Evolutionary conservation across 2,888 invertebrate genomes (phyloP), one percentile per base, ranked within the genome.

Genomic region (Cephus spinipes): DNA sequence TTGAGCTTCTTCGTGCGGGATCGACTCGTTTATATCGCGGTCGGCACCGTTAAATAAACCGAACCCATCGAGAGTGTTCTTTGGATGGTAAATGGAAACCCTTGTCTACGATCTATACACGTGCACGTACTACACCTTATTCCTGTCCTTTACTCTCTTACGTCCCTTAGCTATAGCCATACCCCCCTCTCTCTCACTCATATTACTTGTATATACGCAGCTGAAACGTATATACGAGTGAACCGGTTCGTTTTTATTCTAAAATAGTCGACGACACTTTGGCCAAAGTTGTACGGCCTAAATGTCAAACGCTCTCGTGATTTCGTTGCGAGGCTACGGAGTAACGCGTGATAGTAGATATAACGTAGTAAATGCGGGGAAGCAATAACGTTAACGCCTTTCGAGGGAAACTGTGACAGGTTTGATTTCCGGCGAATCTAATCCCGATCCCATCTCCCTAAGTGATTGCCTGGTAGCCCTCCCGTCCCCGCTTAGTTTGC

Each of bases 1-100:
- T 55, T 23, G 55, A 55, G 71, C 32, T 33, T 33, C 32, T 33
- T 33, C 33, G 31, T 71, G 30, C 71, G 31, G 2, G 71, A 15
- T 55, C 55, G 23, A 55, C 71, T 31, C 31, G 71, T 71, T 71
- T 71, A 71, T 71, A 71, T 71, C 71, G 31, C 71, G 71, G 71
- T 4, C 71, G 31, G 71, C 55, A 23, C 55, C 71, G 71, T 71
- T 71, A 32, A 71, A 71, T 71, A 71, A 33, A 71, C 71, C 31
- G 12, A 31, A 31, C 12, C 71, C 31, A 9, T 71, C 71, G 31
- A 71, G 15, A 71, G 30, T n/a, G 71, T 71, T 71, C 71, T 31
- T 31, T 9, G 12, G 71, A 31, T 71, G 31, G 71, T 31, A 71
- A 71, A 71, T 71, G 71, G 71, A 9, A 6, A 23, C 55, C 23